A percentile compares a stretch with the other conserved stretches of the same genome.
These are phyloP conservation scores for Heliothis subflexa DNA, from an alignment of 1,140 invertebrate species.

Conservation along the genomic window DNA sequence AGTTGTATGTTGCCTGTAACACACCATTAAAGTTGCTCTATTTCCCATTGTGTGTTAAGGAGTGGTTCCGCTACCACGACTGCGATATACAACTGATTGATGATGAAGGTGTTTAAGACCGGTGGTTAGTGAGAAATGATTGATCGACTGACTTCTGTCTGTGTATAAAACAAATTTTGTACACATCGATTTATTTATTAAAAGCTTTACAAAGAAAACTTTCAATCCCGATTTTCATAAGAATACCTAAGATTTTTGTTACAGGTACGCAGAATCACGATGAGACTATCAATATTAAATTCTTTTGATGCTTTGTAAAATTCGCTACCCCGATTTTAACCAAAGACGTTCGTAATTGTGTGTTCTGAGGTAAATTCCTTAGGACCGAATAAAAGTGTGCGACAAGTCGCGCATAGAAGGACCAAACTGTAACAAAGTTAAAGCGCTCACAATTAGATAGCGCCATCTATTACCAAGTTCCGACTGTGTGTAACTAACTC, in stretches of 20 bases:
- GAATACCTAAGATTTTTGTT: too few relatives aligned
- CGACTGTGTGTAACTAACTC: constrained; percentile 42
- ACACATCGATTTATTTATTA: too few relatives aligned
- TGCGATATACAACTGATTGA: background rate
- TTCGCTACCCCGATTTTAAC: background rate
- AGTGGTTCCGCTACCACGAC: background rate
- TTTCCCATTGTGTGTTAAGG: constrained; percentile 11
- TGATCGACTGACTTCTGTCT: too few relatives aligned
- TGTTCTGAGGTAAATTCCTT: background rate
- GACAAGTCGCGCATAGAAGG: background rate
- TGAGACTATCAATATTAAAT: too few relatives aligned
- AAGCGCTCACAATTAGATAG: constrained; percentile 38
- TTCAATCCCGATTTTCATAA: too few relatives aligned
- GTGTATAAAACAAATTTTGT: too few relatives aligned
- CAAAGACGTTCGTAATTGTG: background rate
- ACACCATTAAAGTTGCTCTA: constrained; percentile 20
- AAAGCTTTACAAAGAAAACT: too few relatives aligned
- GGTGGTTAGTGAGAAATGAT: background rate
- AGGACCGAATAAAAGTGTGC: background rate
- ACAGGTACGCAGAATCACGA: too few relatives aligned
- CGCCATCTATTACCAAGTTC: constrained; percentile 39
- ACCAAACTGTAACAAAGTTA: constrained; percentile 33
- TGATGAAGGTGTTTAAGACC: background rate
- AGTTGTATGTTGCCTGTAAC: constrained; percentile 28
- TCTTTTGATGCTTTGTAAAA: background rate